Percentiles rank a stretch among this genome's conserved stretches.
Evolutionary conservation across 1,140 invertebrate species (phyloP).

Genomic region (Epicauta chinensis): DNA sequence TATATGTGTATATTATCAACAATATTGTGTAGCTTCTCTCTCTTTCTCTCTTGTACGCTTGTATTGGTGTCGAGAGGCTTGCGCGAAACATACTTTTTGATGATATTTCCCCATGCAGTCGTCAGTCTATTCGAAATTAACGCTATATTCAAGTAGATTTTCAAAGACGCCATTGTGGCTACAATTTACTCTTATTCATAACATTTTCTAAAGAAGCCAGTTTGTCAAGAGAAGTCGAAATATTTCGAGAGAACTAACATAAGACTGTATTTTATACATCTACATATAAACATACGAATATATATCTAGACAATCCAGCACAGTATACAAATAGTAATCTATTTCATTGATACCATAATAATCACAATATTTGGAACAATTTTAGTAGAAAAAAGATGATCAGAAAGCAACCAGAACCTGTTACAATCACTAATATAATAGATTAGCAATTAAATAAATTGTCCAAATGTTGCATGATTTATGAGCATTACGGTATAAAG

Average conservation of each 20-base stretch:
- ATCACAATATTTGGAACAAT: too few relatives aligned
- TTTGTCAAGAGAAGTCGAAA: constrained; percentile 36
- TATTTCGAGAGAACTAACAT: constrained; percentile 34
- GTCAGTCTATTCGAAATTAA: constrained; percentile 40
- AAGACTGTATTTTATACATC: constrained; percentile 7
- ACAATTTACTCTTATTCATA: constrained; percentile 43
- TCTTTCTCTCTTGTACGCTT: not conserved
- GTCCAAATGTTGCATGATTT: too few relatives aligned
- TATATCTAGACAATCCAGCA: too few relatives aligned
- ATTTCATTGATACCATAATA: too few relatives aligned
- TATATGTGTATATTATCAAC: not conserved
- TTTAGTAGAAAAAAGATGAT: too few relatives aligned
- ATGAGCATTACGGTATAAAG: too few relatives aligned
- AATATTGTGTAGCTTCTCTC: not conserved
- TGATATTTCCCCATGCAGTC: constrained; percentile 23
- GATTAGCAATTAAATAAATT: too few relatives aligned
- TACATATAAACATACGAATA: too few relatives aligned
- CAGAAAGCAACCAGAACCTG: too few relatives aligned
- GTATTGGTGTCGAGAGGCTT: constrained; percentile 10
- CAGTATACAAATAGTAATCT: too few relatives aligned
- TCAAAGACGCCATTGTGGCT: constrained; percentile 42
- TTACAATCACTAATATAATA: too few relatives aligned
- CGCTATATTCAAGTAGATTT: constrained; percentile 41
- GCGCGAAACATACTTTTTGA: constrained; percentile 29
- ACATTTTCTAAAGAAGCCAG: constrained; percentile 42